Evolutionary conservation across 1,140 invertebrate genomes (phyloP), one percentile per base, ranked within the genome.

Genomic region (Bicyclus anynana): DNA sequence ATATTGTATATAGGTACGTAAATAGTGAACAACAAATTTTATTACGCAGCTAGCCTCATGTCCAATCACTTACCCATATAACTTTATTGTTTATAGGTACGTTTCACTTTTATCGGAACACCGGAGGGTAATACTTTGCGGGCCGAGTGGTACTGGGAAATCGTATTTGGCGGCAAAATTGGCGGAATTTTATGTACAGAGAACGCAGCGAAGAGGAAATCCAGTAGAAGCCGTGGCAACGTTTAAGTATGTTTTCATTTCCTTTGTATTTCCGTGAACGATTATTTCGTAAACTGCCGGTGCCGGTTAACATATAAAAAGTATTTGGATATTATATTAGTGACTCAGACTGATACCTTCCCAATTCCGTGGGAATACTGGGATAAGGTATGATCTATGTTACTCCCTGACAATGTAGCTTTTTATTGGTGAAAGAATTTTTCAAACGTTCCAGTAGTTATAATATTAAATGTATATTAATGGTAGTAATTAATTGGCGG

Each of bases 111-210:
- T 99, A 44, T 93, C 94, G 17, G 97, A 99, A 76, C 97, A 99
- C 87, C 90, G 97, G 27, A 90, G 98, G 14, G 94, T 99, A 21
- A 98, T 99, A 44, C 88, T 99, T 2, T 98, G 97, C 90, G 98
- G 98, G 0, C 97, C 98, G 1, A 97, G 96, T 76, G 98, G 98
- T 23, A 99, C 97, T 0, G 98, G 98, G 5, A 99, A 99, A 84
- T 98, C 97, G 3, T 98, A 98, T 77, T 88, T 99, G 35, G 98
- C 98, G 2, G 94, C 96, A n/a, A 97, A 98, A 81, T 87, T 99
- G 13, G 97, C 97, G 0, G 95, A 98, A 80, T 97, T 96, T 77
- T 92, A 98, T 62, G 95, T 94, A 65, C 84, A 93, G 65, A 89
- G 92, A 60, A 91, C 87, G 18, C 85, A 91, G 54, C 90, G 92